Conservation (phyloP, 2,797 vertebrate species). For the Pantherophis vulpinus region DNA sequence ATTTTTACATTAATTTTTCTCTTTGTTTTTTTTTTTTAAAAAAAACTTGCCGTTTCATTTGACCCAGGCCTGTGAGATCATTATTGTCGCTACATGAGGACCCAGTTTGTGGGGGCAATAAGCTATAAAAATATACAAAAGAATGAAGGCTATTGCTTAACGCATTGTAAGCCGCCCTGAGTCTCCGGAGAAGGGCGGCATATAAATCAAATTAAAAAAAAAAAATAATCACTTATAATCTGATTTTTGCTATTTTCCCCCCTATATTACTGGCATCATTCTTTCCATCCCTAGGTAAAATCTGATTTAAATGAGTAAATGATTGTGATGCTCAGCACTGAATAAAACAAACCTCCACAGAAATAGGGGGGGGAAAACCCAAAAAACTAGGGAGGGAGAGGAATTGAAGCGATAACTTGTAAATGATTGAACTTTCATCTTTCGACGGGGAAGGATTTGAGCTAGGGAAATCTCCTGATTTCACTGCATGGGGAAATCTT, state of each 20-base stretch:
- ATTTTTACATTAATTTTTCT: background rate
- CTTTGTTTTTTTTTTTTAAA: background rate
- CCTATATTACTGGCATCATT: background rate
- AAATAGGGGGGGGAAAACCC: accelerated
- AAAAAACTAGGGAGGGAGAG: too few relatives aligned
- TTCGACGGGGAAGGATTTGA: background rate
- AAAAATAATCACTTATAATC: background rate
- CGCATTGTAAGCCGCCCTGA: too few relatives aligned
- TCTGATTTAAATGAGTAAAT: too few relatives aligned
- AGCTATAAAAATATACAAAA: too few relatives aligned
- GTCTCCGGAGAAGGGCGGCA: too few relatives aligned
- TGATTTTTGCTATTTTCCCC: background rate
- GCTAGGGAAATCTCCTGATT: background rate
- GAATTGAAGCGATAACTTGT: background rate
- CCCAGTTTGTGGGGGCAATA: too few relatives aligned
- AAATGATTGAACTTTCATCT: background rate
- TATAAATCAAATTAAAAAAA: too few relatives aligned
- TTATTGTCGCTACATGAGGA: background rate
- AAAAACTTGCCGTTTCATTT: background rate
- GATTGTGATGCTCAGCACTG: background rate
- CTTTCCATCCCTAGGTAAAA: background rate
- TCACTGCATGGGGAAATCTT: background rate
- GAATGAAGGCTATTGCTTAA: too few relatives aligned
- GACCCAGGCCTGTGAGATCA: background rate
- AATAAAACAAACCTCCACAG: background rate